Percentiles rank a stretch among this genome's conserved stretches.
These are phyloP conservation scores for Fringilla coelebs DNA, from an alignment of 2,797 vertebrate species.

Conservation along the genomic window DNA sequence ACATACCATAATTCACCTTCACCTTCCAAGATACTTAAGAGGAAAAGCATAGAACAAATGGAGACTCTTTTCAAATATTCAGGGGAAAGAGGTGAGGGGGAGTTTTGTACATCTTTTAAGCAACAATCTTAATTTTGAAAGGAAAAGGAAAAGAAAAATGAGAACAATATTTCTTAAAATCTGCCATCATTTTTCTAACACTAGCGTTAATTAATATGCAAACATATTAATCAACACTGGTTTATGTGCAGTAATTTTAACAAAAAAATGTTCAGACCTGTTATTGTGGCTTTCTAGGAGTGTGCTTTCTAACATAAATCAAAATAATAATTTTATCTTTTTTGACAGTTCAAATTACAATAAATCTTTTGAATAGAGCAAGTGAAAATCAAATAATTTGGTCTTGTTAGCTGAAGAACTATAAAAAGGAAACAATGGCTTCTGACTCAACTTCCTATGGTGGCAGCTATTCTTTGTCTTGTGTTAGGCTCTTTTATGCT, in stretches of 20 bases:
- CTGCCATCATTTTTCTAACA: background rate
- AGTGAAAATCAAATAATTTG: background rate
- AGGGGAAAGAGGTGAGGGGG: background rate
- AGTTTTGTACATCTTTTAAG: constrained; percentile 46
- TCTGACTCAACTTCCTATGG: background rate
- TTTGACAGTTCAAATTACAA: background rate
- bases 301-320: background rate
- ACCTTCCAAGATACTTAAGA: background rate
- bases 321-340: background rate
- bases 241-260: background rate
- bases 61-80: background rate
- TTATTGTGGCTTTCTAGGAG: background rate
- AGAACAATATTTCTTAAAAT: background rate
- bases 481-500: background rate
- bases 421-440: background rate
- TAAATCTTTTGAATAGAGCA: background rate
- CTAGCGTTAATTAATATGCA: constrained; percentile 41
- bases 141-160: constrained; percentile 7
- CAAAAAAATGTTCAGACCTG: background rate
- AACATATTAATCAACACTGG: constrained; percentile 35
- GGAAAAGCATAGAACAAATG: background rate
- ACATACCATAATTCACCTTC: background rate
- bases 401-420: background rate
- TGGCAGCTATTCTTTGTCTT: background rate
- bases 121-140: constrained; percentile 20